These are phyloP conservation scores for Myotis pilosus DNA, from an alignment of 2,797 vertebrate species.

Conservation along the genomic window DNA sequence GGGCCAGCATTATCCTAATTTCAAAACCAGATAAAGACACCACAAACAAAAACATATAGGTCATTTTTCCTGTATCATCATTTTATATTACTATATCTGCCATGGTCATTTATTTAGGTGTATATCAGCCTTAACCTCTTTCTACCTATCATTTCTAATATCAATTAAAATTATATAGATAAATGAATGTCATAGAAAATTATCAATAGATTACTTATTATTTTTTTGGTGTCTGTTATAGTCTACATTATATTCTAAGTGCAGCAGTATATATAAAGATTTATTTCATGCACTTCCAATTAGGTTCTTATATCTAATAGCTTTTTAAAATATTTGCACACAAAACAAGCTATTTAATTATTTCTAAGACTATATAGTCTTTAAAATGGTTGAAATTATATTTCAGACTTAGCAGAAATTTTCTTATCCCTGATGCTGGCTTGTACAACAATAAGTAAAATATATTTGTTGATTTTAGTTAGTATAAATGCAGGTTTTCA, in stretches of 20 bases:
- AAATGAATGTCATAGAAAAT: neutral
- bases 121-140: fast-evolving
- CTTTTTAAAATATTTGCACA: neutral
- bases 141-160: neutral
- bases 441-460: neutral
- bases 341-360: neutral
- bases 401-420: neutral
- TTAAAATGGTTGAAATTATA: neutral
- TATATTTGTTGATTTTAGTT: neutral
- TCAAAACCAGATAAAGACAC: neutral
- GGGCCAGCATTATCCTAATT: neutral
- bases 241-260: neutral
- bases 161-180: neutral
- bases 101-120: neutral
- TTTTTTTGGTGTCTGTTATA: neutral
- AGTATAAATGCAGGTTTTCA: neutral
- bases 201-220: neutral
- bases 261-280: neutral
- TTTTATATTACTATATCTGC: neutral
- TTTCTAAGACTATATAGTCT: neutral
- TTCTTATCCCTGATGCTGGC: neutral
- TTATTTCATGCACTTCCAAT: neutral
- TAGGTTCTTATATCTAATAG: neutral
- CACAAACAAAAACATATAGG: neutral
- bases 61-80: neutral